Percentiles rank a stretch among this genome's conserved stretches.
These are phyloP conservation scores for Gonocerus acuteangulatus DNA, from an alignment of 2,888 invertebrate species.

Conservation along the genomic window DNA sequence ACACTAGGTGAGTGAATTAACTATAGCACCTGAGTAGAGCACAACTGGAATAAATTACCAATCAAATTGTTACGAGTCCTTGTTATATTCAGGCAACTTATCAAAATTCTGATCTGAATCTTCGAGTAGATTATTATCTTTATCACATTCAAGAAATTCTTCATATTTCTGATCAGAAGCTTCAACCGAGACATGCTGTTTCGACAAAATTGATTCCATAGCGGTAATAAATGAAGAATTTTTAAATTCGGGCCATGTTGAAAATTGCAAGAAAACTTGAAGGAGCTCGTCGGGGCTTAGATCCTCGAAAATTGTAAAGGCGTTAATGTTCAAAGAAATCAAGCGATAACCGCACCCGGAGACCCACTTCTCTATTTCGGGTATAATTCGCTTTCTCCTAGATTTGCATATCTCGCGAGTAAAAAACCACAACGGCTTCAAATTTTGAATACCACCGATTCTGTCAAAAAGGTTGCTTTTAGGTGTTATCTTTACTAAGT, in stretches of 20 bases:
- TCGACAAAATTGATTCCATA: conserved; percentile 14
- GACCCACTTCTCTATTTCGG: conserved; percentile 30
- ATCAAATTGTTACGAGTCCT: no score
- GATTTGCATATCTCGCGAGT: conserved; percentile 9
- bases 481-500: conserved; percentile 23
- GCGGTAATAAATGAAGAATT: conserved; percentile 25
- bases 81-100: no score
- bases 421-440: conserved; percentile 31
- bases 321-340: conserved; percentile 17
- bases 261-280: conserved; percentile 29
- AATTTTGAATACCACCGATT: conserved; percentile 6
- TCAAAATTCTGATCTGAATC: no score
- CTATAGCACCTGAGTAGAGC: no score
- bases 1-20: no score
- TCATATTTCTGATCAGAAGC: background rate
- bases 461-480: conserved; percentile 25
- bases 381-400: conserved; percentile 15
- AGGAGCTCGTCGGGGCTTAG: conserved; percentile 23
- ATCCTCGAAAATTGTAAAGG: conserved; percentile 30
- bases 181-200: background rate
- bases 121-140: no score
- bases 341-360: conserved; percentile 30
- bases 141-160: no score
- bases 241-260: conserved; percentile 23
- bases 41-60: no score